These are phyloP conservation scores for Pterocles orientalis DNA, from an alignment of 2,113 vertebrate species.

Conservation along the genomic window DNA sequence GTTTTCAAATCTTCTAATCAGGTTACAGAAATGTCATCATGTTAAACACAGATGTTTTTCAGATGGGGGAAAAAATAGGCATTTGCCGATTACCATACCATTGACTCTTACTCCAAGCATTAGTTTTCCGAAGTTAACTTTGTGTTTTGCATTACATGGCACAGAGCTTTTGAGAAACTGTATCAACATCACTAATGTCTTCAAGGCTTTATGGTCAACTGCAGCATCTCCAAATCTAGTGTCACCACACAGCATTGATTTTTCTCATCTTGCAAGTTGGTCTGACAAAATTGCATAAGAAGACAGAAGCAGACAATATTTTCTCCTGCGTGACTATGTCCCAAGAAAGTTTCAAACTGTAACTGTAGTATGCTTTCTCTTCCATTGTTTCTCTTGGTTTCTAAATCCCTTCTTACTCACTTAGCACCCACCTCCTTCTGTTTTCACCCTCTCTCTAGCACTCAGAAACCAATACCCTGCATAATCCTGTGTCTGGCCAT, in stretches of 20 bases:
- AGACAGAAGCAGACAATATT: not conserved
- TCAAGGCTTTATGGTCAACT: not conserved
- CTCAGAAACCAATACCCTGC: not conserved
- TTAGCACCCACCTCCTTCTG: not conserved
- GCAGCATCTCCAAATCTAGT: not conserved
- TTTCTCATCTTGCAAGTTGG: not conserved
- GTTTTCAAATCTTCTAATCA: not conserved
- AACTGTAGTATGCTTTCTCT: not conserved
- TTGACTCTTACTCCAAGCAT: not conserved
- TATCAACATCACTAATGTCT: not conserved
- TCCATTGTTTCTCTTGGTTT: not conserved
- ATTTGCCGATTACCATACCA: not conserved
- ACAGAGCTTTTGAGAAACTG: not conserved
- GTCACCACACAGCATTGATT: not conserved
- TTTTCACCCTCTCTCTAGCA: not conserved
- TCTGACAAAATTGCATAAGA: not conserved
- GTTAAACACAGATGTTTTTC: not conserved
- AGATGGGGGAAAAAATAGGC: accelerated
- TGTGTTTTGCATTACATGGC: not conserved
- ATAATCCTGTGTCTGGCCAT: not conserved
- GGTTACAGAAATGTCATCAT: not conserved
- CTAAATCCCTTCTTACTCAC: not conserved
- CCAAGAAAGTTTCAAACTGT: not conserved
- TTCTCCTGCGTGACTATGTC: not conserved
- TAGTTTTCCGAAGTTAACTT: not conserved